phyloP scores from a whole-genome alignment of 2,888 invertebrate species.

The Prosapia bicincta region DNA sequence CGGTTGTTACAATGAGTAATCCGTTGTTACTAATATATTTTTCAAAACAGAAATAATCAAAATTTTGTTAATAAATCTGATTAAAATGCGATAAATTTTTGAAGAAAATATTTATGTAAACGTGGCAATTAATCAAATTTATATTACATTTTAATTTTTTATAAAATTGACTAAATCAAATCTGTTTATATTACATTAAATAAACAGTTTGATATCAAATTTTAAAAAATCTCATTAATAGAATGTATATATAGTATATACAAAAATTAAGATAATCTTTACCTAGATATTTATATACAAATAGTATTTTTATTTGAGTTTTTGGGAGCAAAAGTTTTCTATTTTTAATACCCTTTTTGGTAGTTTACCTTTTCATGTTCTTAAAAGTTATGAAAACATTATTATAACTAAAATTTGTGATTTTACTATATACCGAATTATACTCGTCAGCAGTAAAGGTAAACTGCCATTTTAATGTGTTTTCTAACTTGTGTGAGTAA shows the following conservation, averaged over 20 bases:
- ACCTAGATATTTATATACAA: slow-evolving; percentile 24
- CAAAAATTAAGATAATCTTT: neutral
- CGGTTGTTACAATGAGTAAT: neutral
- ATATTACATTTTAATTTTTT: neutral
- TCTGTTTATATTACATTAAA: slow-evolving; percentile 6
- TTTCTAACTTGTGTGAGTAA: slow-evolving; percentile 1
- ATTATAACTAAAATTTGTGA: neutral
- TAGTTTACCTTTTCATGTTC: slow-evolving; percentile 1
- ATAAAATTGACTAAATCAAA: slow-evolving; percentile 19
- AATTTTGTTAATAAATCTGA: neutral
- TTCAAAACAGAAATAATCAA: neutral
- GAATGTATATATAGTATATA: slow-evolving; percentile 14
- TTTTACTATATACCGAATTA: neutral
- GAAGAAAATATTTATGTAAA: neutral
- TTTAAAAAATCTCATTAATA: slow-evolving; percentile 21
- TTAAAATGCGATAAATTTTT: neutral
- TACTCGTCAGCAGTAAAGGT: neutral
- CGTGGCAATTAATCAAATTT: slow-evolving; percentile 9
- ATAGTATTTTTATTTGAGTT: slow-evolving; percentile 28
- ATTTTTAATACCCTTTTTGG: slow-evolving; percentile 21
- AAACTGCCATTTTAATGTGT: neutral
- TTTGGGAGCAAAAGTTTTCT: slow-evolving; percentile 28
- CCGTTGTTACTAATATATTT: neutral
- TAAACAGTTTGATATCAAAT: slow-evolving; percentile 18
- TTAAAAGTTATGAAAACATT: neutral